phyloP scores from a whole-genome alignment of 2,113 vertebrate species.

The Cinclus cinclus region DNA sequence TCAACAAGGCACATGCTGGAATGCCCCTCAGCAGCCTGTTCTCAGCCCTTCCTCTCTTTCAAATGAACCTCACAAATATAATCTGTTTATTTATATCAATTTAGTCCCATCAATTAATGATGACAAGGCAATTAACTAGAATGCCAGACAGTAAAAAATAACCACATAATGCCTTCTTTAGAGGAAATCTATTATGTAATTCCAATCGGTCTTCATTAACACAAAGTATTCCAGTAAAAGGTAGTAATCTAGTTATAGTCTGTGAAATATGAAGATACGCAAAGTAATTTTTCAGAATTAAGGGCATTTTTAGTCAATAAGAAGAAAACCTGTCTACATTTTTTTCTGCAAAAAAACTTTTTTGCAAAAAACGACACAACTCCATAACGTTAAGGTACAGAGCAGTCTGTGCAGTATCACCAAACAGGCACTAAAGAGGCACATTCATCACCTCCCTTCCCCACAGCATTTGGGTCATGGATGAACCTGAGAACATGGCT shows the following conservation, averaged over 20 bases:
- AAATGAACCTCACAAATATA: slow-evolving; percentile 13
- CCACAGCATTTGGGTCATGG: rapidly evolving
- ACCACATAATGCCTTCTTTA: slow-evolving; percentile 55
- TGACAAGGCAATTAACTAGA: slow-evolving; percentile 68
- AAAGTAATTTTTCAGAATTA: slow-evolving; percentile 58
- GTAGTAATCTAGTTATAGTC: slow-evolving; percentile 59
- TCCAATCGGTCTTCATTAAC: slow-evolving; percentile 65
- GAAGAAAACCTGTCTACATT: not conserved
- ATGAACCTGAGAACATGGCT: not conserved
- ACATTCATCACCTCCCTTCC: not conserved
- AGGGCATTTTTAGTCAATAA: not conserved
- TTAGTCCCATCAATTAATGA: slow-evolving; percentile 64
- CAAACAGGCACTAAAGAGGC: not conserved
- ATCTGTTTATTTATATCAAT: slow-evolving; percentile 66
- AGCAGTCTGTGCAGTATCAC: not conserved
- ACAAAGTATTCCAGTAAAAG: slow-evolving; percentile 60
- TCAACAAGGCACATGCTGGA: rapidly evolving
- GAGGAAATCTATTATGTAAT: slow-evolving; percentile 63
- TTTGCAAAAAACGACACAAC: not conserved
- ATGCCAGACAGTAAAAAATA: slow-evolving; percentile 62
- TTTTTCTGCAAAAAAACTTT: not conserved
- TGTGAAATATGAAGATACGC: slow-evolving; percentile 19
- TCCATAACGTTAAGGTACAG: rapidly evolving
- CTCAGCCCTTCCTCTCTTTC: not conserved
- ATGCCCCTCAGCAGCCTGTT: not conserved